Conservation (phyloP, 1,140 invertebrate genomes). For the Cydia amplana region DNA sequence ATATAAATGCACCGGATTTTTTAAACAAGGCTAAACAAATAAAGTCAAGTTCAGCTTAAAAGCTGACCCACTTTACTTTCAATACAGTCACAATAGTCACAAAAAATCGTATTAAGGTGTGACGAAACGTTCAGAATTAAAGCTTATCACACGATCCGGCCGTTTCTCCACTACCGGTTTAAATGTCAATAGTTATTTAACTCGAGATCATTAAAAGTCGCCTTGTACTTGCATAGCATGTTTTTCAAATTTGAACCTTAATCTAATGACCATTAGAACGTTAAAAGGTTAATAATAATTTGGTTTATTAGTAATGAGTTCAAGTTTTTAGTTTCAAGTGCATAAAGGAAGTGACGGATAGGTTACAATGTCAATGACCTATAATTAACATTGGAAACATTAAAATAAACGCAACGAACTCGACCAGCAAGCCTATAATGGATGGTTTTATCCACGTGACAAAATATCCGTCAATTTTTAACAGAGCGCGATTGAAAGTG, state of each 20-base stretch:
- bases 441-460: too few species aligned
- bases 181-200: slow-evolving; percentile 58
- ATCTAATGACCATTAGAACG: neutral
- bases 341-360: slow-evolving; percentile 5
- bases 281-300: neutral
- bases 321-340: neutral
- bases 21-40: slow-evolving; percentile 16
- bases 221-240: neutral
- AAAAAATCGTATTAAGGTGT: slow-evolving; percentile 6
- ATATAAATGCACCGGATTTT: neutral
- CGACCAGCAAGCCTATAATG: too few species aligned
- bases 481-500: too few species aligned
- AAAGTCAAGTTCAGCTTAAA: slow-evolving; percentile 29
- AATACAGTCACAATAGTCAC: neutral
- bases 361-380: slow-evolving; percentile 3
- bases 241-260: neutral
- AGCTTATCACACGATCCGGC: slow-evolving; percentile 31
- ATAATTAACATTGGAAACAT: neutral
- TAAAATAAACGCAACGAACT: neutral
- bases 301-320: neutral
- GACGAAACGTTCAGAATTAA: slow-evolving; percentile 15
- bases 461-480: too few species aligned
- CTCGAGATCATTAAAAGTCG: slow-evolving; percentile 21
- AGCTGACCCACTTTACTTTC: slow-evolving; percentile 19
- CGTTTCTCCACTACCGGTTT: slow-evolving; percentile 41